phyloP scores from a whole-genome alignment of 2,797 vertebrate species.

The Lutjanus campechanus region DNA sequence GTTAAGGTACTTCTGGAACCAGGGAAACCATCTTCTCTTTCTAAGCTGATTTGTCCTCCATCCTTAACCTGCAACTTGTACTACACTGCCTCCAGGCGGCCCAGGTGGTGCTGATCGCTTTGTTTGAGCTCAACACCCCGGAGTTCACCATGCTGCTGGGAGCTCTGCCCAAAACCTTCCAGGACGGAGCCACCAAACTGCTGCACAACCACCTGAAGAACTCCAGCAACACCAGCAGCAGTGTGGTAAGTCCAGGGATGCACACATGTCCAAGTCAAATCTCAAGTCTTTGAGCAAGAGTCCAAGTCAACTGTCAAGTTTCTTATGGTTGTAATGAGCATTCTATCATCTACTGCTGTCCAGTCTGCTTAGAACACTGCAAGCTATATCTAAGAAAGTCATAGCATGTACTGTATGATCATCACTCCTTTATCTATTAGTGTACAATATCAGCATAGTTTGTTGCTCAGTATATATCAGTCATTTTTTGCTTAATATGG shows the following conservation, averaged over 20 bases:
- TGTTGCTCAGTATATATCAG: too few species aligned
- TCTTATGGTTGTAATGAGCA: too few species aligned
- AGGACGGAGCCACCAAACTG: slow-evolving; percentile 98
- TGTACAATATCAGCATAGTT: too few species aligned
- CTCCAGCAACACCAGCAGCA: slow-evolving; percentile 91
- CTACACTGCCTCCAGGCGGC: slow-evolving; percentile 88
- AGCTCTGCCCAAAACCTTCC: slow-evolving; percentile 98
- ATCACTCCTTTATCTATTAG: too few species aligned
- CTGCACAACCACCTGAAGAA: slow-evolving; percentile 98
- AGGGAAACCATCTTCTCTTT: background rate
- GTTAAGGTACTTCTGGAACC: slow-evolving; percentile 39
- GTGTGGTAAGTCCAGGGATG: slow-evolving; percentile 84
- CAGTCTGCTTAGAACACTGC: too few species aligned
- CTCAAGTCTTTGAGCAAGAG: too few species aligned
- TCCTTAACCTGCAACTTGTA: slow-evolving; percentile 6
- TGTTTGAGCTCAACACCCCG: slow-evolving; percentile 98
- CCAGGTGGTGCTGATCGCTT: slow-evolving; percentile 95
- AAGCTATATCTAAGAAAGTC: too few species aligned
- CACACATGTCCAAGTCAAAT: too few species aligned
- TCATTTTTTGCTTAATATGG: too few species aligned
- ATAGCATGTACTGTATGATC: too few species aligned
- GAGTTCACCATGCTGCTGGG: slow-evolving; percentile 99
- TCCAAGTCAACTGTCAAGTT: too few species aligned
- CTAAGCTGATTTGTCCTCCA: background rate
- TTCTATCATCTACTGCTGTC: too few species aligned